These are phyloP conservation scores for Dendrocopos noguchii DNA, from an alignment of 2,113 vertebrate genomes.

Conservation along the genomic window DNA sequence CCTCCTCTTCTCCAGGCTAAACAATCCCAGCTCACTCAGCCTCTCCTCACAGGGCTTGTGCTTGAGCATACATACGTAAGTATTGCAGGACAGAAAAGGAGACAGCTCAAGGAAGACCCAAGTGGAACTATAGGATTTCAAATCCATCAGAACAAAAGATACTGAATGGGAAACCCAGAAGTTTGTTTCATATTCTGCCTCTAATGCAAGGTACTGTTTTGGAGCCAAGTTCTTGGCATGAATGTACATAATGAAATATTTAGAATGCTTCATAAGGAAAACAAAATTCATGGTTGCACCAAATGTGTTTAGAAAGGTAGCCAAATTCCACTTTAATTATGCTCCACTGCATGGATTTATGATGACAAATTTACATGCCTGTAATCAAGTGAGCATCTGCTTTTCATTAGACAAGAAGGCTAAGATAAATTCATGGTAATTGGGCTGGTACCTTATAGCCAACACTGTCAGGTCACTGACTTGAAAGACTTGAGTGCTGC, in stretches of 20 bases:
- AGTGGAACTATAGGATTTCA: neutral
- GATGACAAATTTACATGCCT: slow-evolving; percentile 2
- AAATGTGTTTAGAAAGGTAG: neutral
- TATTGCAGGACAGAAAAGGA: neutral
- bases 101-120: neutral
- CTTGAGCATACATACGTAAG: too few species aligned
- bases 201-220: neutral
- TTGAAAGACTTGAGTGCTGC: neutral
- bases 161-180: neutral
- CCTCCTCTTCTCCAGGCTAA: too few species aligned
- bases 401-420: neutral
- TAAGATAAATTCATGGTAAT: neutral
- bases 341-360: neutral
- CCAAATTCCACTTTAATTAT: slow-evolving; percentile 3
- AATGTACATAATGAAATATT: neutral
- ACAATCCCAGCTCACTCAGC: too few species aligned
- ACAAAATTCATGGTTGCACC: neutral
- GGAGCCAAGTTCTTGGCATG: neutral
- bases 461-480: neutral
- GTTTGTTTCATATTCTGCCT: neutral
- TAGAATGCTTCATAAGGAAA: neutral
- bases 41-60: too few species aligned
- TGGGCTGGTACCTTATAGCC: neutral
- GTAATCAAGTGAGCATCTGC: neutral
- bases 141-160: neutral